Conservation (phyloP, 1,140 invertebrate genomes). For the Sarcophaga bullata region DNA sequence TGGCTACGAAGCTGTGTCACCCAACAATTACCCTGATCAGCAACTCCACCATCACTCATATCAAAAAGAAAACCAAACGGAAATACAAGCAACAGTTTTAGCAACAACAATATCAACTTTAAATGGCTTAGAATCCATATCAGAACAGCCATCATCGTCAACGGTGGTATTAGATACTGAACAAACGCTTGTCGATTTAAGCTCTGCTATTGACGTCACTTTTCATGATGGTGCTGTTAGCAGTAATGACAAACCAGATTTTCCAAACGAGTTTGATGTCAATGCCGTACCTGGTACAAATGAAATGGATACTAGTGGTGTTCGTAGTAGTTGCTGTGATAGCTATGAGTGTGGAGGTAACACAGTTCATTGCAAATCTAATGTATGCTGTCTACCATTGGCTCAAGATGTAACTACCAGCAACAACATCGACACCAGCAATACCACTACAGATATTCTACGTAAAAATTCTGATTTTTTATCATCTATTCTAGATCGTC, state of each 20-base stretch:
- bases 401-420: neutral
- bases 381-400: slow-evolving; percentile 31
- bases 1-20: neutral
- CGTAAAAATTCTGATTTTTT: slow-evolving; percentile 65
- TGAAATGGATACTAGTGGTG: slow-evolving; percentile 58
- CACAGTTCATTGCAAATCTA: slow-evolving; percentile 44
- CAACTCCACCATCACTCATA: slow-evolving; percentile 15
- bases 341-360: slow-evolving; percentile 42
- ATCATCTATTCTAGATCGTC: slow-evolving; percentile 64
- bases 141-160: slow-evolving; percentile 53
- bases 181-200: slow-evolving; percentile 28
- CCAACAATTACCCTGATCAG: neutral
- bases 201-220: neutral
- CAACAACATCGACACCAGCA: slow-evolving; percentile 44
- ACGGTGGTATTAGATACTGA: slow-evolving; percentile 37
- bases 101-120: neutral
- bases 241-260: slow-evolving; percentile 55
- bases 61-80: neutral
- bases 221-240: neutral
- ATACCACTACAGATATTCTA: slow-evolving; percentile 55
- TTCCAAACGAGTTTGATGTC: slow-evolving; percentile 57
- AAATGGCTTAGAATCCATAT: slow-evolving; percentile 59
- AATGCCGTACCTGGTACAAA: slow-evolving; percentile 39
- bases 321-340: neutral
- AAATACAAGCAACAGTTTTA: neutral